phyloP scores from a whole-genome alignment of 2,888 invertebrate species.

The Rhingia rostrata region DNA sequence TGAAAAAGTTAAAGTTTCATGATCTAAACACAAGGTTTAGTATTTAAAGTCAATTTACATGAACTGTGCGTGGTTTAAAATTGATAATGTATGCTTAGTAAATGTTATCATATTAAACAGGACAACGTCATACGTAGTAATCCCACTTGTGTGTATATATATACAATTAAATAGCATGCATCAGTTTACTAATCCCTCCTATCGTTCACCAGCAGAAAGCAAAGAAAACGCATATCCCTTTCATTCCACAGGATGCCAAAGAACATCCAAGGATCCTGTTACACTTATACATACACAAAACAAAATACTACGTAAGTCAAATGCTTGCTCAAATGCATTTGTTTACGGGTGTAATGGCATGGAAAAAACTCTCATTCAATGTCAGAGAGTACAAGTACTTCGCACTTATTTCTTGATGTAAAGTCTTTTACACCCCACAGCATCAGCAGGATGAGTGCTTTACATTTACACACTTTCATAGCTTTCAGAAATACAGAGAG shows the following conservation, averaged over 20 bases:
- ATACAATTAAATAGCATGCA: constrained; percentile 1
- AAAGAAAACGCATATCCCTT: constrained; percentile 7
- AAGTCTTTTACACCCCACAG: constrained; percentile 18
- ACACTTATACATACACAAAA: not conserved
- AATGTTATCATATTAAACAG: not conserved
- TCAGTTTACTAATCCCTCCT: constrained; percentile 37
- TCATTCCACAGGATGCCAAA: constrained; percentile 19
- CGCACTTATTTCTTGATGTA: constrained; percentile 64
- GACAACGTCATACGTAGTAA: not conserved
- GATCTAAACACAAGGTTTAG: too few relatives aligned
- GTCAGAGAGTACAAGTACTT: constrained; percentile 65
- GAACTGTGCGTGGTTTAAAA: too few relatives aligned
- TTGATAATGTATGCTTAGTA: too few relatives aligned
- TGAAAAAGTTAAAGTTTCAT: too few relatives aligned
- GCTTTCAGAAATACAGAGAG: not conserved
- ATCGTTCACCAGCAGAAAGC: constrained; percentile 3
- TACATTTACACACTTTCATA: constrained; percentile 9
- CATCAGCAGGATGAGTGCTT: constrained; percentile 31
- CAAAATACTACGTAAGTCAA: constrained; percentile 34
- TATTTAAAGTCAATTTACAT: too few relatives aligned
- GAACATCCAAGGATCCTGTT: constrained; percentile 19
- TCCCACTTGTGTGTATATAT: not conserved
- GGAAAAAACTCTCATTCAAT: constrained; percentile 67
- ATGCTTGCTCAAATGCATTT: constrained; percentile 60
- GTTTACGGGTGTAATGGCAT: constrained; percentile 69